Evolutionary conservation across 2,797 vertebrate genomes (phyloP).

Genomic region (Tokudaia tokunoshimensis): DNA sequence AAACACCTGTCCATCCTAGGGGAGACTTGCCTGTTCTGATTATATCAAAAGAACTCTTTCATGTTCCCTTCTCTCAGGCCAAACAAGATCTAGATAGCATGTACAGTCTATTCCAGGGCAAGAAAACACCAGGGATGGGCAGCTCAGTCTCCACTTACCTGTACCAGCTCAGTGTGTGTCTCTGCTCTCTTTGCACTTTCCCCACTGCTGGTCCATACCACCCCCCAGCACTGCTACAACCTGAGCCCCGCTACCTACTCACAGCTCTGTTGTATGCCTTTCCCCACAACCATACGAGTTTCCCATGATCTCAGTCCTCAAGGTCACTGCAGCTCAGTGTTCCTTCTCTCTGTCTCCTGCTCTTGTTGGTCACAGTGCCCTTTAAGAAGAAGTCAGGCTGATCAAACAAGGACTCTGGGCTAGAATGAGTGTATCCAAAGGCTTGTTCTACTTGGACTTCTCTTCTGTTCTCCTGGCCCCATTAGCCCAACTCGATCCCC

Average conservation of each 20-base stretch:
- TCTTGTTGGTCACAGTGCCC: slow-evolving; percentile 17
- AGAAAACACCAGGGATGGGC: not conserved
- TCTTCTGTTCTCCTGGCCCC: not conserved
- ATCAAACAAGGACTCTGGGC: slow-evolving; percentile 53
- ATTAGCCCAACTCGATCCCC: not conserved
- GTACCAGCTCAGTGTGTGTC: not conserved
- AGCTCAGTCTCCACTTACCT: no score
- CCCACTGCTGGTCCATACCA: no score
- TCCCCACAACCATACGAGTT: fast-evolving
- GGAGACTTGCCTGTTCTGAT: not conserved
- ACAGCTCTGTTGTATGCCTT: not conserved
- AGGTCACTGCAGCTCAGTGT: not conserved
- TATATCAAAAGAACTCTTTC: not conserved
- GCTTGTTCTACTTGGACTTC: not conserved
- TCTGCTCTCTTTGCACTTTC: not conserved
- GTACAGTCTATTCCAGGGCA: not conserved
- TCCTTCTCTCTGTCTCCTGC: slow-evolving; percentile 1
- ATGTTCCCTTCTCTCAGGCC: not conserved
- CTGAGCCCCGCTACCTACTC: not conserved
- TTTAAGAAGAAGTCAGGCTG: slow-evolving; percentile 42
- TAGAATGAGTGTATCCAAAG: slow-evolving; percentile 38
- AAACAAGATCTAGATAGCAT: not conserved
- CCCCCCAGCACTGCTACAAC: not conserved
- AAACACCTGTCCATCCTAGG: not conserved
- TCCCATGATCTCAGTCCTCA: not conserved